Evolutionary conservation across 1,140 invertebrate species (phyloP).

Genomic region (Eueides isabella): DNA sequence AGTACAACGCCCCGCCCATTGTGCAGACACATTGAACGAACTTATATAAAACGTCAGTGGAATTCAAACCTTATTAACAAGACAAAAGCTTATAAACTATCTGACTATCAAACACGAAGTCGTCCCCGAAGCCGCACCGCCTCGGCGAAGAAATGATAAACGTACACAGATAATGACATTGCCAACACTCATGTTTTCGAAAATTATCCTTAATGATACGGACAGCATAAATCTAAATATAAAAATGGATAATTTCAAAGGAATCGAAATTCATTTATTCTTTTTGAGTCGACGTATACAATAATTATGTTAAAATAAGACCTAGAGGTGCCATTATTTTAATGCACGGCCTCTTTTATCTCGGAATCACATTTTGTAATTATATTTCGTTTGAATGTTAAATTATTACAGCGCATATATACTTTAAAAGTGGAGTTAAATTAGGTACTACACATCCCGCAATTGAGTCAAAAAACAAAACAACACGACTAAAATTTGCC

Average conservation of each 20-base stretch:
- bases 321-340: constrained; percentile 5
- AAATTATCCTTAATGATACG: constrained; percentile 10
- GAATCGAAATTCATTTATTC: constrained; percentile 3
- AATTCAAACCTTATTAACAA: constrained; percentile 33
- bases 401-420: background rate
- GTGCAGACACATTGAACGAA: constrained; percentile 58
- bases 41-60: constrained; percentile 26
- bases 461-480: background rate
- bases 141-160: constrained; percentile 27
- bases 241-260: background rate
- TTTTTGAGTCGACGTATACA: constrained; percentile 1
- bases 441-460: background rate
- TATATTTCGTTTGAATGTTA: constrained; percentile 6
- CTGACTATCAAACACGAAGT: background rate
- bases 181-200: constrained; percentile 11
- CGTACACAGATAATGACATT: constrained; percentile 10
- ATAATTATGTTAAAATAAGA: constrained; percentile 2
- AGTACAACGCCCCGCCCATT: constrained; percentile 54
- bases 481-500: background rate
- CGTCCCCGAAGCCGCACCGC: constrained; percentile 17
- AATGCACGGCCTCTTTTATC: background rate
- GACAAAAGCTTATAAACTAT: constrained; percentile 20
- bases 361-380: background rate
- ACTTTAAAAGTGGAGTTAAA: background rate
- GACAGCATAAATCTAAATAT: constrained; percentile 9